Conservation (phyloP, 2,888 invertebrate species). For the Amaurobius ferox region DNA sequence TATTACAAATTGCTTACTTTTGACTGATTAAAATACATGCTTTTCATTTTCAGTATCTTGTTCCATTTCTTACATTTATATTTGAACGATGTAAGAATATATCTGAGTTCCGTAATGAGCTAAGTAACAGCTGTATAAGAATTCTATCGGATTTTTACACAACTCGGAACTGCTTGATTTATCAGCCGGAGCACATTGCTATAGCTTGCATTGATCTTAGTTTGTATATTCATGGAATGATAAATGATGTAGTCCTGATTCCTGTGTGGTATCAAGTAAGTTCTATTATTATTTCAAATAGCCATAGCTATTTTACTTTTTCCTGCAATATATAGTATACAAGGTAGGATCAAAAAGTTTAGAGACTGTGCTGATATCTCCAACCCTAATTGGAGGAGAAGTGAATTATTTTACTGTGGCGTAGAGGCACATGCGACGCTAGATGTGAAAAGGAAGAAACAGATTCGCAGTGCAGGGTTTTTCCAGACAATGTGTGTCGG, state of each 20-base stretch:
- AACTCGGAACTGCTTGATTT: constrained; percentile 15
- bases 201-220: constrained; percentile 45
- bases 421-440: too few relatives aligned
- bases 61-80: constrained; percentile 26
- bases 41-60: constrained; percentile 26
- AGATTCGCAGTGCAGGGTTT: too few relatives aligned
- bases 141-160: constrained; percentile 37
- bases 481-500: too few relatives aligned
- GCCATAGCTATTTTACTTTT: too few relatives aligned
- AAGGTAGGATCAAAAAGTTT: too few relatives aligned
- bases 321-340: background rate
- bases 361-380: too few relatives aligned
- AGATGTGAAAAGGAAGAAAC: too few relatives aligned
- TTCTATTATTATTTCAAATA: too few relatives aligned
- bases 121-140: constrained; percentile 11
- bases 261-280: constrained; percentile 43
- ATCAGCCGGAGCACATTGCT: constrained; percentile 27
- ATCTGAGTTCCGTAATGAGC: background rate
- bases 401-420: too few relatives aligned
- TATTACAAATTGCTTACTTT: too few relatives aligned
- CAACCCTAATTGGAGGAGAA: too few relatives aligned
- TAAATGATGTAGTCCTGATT: background rate
- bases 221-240: constrained; percentile 17
- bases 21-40: too few relatives aligned
- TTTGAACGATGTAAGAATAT: constrained; percentile 3